Percentiles rank a stretch among this genome's conserved stretches.
phyloP scores from a whole-genome alignment of 2,888 invertebrate genomes.

The Clunio marinus region DNA sequence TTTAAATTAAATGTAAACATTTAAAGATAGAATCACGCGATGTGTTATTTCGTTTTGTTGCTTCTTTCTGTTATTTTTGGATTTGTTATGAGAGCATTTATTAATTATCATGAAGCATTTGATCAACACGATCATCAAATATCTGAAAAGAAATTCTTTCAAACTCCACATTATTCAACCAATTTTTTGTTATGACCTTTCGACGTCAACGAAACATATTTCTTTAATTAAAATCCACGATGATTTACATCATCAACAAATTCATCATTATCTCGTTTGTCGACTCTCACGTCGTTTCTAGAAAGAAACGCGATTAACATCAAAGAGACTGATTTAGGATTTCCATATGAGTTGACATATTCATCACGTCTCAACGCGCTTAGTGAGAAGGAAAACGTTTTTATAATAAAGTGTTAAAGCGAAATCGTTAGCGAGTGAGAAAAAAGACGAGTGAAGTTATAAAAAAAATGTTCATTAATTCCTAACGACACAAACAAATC shows the following conservation, averaged over 20 bases:
- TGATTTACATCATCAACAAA: conserved; percentile 32
- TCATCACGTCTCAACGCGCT: conserved; percentile 22
- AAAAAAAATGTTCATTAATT: conserved; percentile 7
- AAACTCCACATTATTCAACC: too few species aligned
- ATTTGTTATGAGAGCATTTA: too few species aligned
- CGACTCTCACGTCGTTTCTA: neutral
- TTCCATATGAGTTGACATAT: conserved; percentile 29
- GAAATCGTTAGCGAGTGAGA: conserved; percentile 19
- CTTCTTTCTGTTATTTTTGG: too few species aligned
- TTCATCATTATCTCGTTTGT: conserved; percentile 30
- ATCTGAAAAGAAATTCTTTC: too few species aligned
- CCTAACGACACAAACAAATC: conserved; percentile 23
- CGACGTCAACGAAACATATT: too few species aligned
- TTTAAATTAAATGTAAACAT: conserved; percentile 21
- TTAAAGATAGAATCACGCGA: neutral
- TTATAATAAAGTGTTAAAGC: conserved; percentile 28
- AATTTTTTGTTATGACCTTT: too few species aligned
- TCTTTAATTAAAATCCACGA: conserved; percentile 7
- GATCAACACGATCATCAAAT: too few species aligned
- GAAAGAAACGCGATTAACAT: conserved; percentile 21
- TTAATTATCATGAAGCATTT: too few species aligned
- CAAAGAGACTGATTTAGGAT: conserved; percentile 31
- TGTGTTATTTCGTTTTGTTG: too few species aligned
- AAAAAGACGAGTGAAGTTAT: neutral
- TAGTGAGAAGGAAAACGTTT: neutral